Percentiles rank a stretch among this genome's conserved stretches.
Evolutionary conservation across 2,797 vertebrate species (phyloP).

Genomic region (Pseudomugil tenellus): DNA sequence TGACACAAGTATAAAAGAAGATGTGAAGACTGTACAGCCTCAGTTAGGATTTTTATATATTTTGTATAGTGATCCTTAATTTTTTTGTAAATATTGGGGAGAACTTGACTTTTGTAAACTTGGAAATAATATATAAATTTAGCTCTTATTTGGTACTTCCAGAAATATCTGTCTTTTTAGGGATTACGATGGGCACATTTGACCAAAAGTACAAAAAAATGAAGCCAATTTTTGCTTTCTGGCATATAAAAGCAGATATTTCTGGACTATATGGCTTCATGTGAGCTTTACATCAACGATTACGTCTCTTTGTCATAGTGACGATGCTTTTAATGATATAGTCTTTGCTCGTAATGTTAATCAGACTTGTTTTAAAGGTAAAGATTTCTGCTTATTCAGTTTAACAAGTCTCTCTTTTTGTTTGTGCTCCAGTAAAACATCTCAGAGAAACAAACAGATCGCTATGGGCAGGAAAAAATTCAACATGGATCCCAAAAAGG

Average conservation of each 20-base stretch:
- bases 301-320: background rate
- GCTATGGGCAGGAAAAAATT: constrained; percentile 98
- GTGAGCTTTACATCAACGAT: background rate
- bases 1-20: background rate
- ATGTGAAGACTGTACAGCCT: background rate
- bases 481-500: constrained; percentile 99
- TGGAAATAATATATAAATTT: background rate
- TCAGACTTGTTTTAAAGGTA: no score
- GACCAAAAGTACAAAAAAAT: background rate
- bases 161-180: background rate
- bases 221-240: background rate
- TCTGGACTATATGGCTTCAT: background rate
- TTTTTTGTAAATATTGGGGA: background rate
- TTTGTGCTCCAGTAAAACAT: constrained; percentile 87
- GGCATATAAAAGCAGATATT: background rate
- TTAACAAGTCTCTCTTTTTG: constrained; percentile 8
- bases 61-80: background rate
- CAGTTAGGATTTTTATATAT: background rate
- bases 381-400: background rate
- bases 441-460: constrained; percentile 97
- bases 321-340: background rate
- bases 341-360: background rate
- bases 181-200: background rate
- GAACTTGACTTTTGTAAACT: background rate
- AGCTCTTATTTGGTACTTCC: background rate